These are phyloP conservation scores for Buphagus erythrorhynchus DNA, from an alignment of 2,797 vertebrate species.

Conservation along the genomic window DNA sequence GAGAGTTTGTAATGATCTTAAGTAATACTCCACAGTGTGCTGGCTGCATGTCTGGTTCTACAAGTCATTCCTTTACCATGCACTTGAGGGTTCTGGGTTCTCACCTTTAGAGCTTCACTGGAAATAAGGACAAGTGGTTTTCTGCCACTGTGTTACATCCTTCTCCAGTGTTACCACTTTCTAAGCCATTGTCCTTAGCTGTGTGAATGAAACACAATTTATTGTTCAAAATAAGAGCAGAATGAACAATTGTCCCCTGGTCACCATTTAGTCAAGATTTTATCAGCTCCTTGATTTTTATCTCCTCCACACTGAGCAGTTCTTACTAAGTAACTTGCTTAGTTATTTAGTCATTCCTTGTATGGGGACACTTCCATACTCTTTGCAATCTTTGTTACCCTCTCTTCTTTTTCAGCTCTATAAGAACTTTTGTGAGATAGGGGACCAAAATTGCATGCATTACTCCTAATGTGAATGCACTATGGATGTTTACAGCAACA, in stretches of 20 bases:
- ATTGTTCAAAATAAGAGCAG: background rate
- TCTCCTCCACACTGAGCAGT: background rate
- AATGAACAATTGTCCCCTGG: background rate
- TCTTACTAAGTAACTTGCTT: background rate
- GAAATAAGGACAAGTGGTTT: background rate
- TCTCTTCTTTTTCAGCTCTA: background rate
- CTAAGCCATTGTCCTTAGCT: background rate
- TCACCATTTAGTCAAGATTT: background rate
- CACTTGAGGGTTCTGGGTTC: background rate
- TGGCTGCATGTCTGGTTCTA: background rate
- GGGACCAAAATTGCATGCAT: background rate
- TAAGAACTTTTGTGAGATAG: background rate
- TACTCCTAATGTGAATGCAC: background rate
- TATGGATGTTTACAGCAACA: background rate
- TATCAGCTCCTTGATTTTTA: background rate
- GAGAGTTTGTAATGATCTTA: background rate
- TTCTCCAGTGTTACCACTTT: background rate
- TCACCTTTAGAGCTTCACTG: background rate
- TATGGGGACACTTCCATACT: background rate
- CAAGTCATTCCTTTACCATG: background rate
- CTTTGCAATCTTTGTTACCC: background rate
- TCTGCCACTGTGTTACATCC: background rate
- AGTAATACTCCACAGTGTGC: background rate
- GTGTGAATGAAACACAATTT: background rate
- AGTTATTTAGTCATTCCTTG: background rate